phyloP scores from a whole-genome alignment of 2,113 vertebrate species.

The Ammospiza nelsoni region DNA sequence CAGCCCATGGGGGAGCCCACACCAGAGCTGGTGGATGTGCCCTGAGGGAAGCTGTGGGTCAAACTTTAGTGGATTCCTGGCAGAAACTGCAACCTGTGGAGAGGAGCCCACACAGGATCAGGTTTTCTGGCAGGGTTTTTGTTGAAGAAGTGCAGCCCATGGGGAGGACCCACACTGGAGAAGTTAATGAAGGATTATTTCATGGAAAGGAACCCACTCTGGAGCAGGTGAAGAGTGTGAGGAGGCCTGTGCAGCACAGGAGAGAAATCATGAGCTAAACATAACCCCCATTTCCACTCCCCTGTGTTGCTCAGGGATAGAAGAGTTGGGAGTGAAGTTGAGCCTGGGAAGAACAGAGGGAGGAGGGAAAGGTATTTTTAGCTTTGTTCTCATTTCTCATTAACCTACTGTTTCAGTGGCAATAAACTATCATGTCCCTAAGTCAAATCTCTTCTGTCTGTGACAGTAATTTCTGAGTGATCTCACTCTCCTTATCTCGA shows the following conservation, averaged over 20 bases:
- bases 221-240: neutral
- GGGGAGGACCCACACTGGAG: rapidly evolving
- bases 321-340: neutral
- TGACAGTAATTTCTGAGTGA: neutral
- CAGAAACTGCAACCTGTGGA: neutral
- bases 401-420: neutral
- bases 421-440: neutral
- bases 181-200: rapidly evolving
- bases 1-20: neutral
- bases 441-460: neutral
- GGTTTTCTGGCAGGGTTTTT: neutral
- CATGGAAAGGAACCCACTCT: rapidly evolving
- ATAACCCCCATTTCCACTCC: neutral
- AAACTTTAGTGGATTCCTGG: neutral
- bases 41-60: neutral
- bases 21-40: neutral
- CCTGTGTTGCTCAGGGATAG: rapidly evolving
- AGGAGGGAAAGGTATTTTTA: neutral
- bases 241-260: neutral
- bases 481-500: neutral
- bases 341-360: neutral
- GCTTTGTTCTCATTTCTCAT: neutral
- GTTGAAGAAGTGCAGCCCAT: neutral
- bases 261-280: neutral
- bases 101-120: neutral